These are phyloP conservation scores for Melanotaenia nigrans DNA, from an alignment of 2,797 vertebrate genomes.

Conservation along the genomic window DNA sequence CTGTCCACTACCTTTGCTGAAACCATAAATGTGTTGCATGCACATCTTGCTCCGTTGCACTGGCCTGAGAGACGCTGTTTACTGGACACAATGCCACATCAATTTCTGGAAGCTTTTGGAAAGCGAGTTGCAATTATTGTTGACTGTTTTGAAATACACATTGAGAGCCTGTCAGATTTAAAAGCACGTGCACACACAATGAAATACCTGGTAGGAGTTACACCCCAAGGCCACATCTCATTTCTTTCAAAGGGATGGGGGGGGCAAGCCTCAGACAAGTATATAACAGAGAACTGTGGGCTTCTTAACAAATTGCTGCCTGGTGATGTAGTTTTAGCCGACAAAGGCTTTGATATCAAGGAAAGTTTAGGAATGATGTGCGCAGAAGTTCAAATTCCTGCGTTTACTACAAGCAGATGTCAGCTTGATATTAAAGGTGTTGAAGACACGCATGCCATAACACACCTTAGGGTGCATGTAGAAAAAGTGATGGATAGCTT, in stretches of 20 bases:
- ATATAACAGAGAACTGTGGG: background rate
- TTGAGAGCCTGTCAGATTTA: background rate
- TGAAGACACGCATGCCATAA: background rate
- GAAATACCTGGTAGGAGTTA: background rate
- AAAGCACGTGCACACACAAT: too few relatives aligned
- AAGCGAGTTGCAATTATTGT: background rate
- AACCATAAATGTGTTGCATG: background rate
- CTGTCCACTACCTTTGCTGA: slow-evolving; percentile 2
- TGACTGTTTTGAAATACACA: background rate
- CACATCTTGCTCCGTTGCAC: background rate
- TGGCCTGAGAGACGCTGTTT: slow-evolving; percentile 3
- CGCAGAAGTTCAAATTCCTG: too few relatives aligned
- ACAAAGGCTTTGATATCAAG: too few relatives aligned
- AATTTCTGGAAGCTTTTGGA: background rate
- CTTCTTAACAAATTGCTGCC: background rate
- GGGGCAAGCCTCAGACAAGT: background rate
- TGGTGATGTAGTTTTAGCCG: too few relatives aligned
- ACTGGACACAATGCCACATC: slow-evolving; percentile 1
- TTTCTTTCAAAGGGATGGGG: background rate
- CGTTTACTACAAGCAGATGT: too few relatives aligned
- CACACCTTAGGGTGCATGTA: background rate
- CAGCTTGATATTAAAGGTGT: too few relatives aligned
- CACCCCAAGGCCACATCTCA: background rate
- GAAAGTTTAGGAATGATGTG: too few relatives aligned
- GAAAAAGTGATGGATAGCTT: background rate